Evolutionary conservation across 2,797 vertebrate species (phyloP).

Genomic region (Synanceia verrucosa): DNA sequence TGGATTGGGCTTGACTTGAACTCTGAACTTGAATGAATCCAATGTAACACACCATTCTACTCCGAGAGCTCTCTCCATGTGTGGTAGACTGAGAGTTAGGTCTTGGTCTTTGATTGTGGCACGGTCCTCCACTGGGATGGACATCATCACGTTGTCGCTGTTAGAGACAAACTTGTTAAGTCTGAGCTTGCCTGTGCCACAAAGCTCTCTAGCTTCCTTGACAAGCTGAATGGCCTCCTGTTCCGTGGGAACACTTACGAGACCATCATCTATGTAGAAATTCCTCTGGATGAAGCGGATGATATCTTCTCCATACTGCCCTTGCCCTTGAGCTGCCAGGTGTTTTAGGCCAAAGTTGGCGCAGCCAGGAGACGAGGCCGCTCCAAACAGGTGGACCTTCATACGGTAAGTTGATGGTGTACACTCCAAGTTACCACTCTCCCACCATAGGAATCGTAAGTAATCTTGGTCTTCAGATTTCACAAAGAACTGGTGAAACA

Average conservation of each 20-base stretch:
- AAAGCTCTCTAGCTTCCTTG: constrained; percentile 44
- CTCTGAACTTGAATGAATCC: constrained; percentile 51
- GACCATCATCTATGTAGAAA: constrained; percentile 23
- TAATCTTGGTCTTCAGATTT: constrained; percentile 26
- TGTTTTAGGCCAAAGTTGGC: constrained; percentile 39
- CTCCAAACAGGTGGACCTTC: constrained; percentile 44
- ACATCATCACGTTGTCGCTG: not conserved
- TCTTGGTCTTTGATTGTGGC: not conserved
- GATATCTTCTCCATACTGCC: constrained; percentile 7
- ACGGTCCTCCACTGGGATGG: too few relatives aligned
- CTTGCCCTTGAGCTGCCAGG: constrained; percentile 23
- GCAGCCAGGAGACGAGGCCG: constrained; percentile 36
- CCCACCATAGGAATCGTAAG: constrained; percentile 38
- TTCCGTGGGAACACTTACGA: constrained; percentile 17
- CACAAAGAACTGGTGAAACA: not conserved
- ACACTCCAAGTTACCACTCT: not conserved
- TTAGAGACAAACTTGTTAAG: constrained; percentile 47
- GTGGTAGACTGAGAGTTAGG: not conserved
- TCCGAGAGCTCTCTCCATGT: too few relatives aligned
- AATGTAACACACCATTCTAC: constrained; percentile 45
- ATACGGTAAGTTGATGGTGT: constrained; percentile 14
- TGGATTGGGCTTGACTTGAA: constrained; percentile 40
- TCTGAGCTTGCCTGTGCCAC: constrained; percentile 18
- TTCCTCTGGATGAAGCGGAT: constrained; percentile 27
- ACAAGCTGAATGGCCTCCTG: constrained; percentile 24